These are phyloP conservation scores for Callosobruchus maculatus DNA, from an alignment of 2,888 invertebrate species.

Conservation along the genomic window DNA sequence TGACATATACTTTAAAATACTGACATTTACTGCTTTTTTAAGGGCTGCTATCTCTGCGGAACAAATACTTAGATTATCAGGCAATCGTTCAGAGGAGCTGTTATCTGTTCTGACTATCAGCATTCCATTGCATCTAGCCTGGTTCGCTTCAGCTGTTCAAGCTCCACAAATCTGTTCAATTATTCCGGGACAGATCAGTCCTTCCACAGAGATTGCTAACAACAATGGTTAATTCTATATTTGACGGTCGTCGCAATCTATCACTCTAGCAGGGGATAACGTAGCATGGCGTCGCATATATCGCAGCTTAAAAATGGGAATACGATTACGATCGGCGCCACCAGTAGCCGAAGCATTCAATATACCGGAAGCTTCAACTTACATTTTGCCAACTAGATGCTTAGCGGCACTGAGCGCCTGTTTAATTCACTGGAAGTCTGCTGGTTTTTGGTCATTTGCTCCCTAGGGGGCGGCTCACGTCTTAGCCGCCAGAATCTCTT, in stretches of 20 bases:
- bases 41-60: no score
- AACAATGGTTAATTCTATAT: neutral
- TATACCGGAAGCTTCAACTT: neutral
- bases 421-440: no score
- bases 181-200: neutral
- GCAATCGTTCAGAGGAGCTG: no score
- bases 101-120: no score
- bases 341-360: neutral
- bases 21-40: no score
- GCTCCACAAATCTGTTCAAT: neutral
- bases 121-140: neutral
- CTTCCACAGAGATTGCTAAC: neutral
- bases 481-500: no score
- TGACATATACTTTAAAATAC: no score
- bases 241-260: neutral
- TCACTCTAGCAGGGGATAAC: neutral
- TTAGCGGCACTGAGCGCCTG: no score
- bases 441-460: no score
- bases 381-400: neutral
- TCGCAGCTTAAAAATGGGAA: neutral
- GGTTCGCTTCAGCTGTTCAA: neutral
- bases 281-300: neutral
- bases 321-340: neutral
- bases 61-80: no score
- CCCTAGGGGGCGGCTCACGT: no score